Base-by-base conservation (phyloP, 2,113 vertebrate genomes). In the Tetrao urogallus region DNA sequence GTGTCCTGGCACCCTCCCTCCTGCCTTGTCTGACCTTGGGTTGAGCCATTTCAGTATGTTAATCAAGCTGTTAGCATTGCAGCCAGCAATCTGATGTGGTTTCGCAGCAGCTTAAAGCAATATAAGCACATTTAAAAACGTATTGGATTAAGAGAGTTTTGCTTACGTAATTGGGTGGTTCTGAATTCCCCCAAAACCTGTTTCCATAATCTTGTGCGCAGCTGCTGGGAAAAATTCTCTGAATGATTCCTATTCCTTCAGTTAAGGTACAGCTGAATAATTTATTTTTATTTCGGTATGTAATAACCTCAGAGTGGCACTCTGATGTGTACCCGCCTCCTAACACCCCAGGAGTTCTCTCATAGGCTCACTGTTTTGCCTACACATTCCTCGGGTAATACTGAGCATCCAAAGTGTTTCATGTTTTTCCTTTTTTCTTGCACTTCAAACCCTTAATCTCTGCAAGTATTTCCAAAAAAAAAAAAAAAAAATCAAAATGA, bases 1-100 rank as follows among this genome's bases (percentile, higher is more conserved):
- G 34, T 17, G 6, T 6, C 56, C 25, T 3, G 0, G 34, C 36
- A 45, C 27, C 32, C 30, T 88, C 38, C 38, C 71, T 69, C 10
- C 24, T 48, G 25, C 76, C 81, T 86, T 86, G 56, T 71, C 45
- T 95, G 94, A 82, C 91, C 88, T 91, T 91, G 69, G 17, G 8
- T 63, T 81, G 83, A 94, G 80, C 61, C 86, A 74, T 71, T 90
- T 79, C 72, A 40, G 57, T 34, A 10, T 34, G 34, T 60, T 93
- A 71, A 88, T 81, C 0, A 3, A 83, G 88, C 61, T 86, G 34
- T 86, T 74, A 38, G 38, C 0, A 56, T 34, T 81, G 30, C 82
- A 93, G 72, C 32, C 80, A 86, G 70, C 60, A 86, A 78, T 83
- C 61, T 81, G 38, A 86, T 5, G 5, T 71, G 72, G 42, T 90